A percentile compares a stretch with the other conserved stretches of the same genome.
These are phyloP conservation scores for Mamestra configurata DNA, from an alignment of 1,140 invertebrate genomes.

Conservation along the genomic window DNA sequence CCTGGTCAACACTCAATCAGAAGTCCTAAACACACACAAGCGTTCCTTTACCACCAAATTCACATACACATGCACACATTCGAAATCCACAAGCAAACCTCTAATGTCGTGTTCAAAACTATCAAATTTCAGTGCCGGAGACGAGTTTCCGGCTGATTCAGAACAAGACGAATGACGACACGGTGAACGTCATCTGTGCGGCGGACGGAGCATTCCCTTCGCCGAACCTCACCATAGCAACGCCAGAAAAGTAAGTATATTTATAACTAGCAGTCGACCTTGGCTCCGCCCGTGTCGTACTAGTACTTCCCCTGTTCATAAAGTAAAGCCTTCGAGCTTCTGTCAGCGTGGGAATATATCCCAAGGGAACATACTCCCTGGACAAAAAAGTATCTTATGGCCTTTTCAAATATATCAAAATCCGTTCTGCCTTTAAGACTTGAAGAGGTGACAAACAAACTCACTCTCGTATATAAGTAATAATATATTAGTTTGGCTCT, in stretches of 20 bases:
- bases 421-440: too few relatives aligned
- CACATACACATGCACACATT: neutral
- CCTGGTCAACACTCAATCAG: neutral
- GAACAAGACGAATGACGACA: constrained; percentile 86
- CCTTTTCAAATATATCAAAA: too few relatives aligned
- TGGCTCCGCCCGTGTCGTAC: too few relatives aligned
- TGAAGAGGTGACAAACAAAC: too few relatives aligned
- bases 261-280: neutral
- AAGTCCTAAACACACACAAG: neutral
- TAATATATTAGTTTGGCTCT: too few relatives aligned
- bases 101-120: constrained; percentile 46
- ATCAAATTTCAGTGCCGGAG: constrained; percentile 80
- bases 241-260: constrained; percentile 79
- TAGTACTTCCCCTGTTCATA: too few relatives aligned
- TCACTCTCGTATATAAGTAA: too few relatives aligned
- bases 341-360: too few relatives aligned
- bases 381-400: too few relatives aligned
- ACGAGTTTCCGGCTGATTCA: constrained; percentile 86
- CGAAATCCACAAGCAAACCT: constrained; percentile 45
- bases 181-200: constrained; percentile 86
- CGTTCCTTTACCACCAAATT: too few relatives aligned
- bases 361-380: too few relatives aligned
- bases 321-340: too few relatives aligned
- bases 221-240: constrained; percentile 85
- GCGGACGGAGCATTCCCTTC: constrained; percentile 86